Percentiles rank a stretch among this genome's conserved stretches.
Conservation (phyloP, 2,888 invertebrate species). For the Agrochola macilenta region DNA sequence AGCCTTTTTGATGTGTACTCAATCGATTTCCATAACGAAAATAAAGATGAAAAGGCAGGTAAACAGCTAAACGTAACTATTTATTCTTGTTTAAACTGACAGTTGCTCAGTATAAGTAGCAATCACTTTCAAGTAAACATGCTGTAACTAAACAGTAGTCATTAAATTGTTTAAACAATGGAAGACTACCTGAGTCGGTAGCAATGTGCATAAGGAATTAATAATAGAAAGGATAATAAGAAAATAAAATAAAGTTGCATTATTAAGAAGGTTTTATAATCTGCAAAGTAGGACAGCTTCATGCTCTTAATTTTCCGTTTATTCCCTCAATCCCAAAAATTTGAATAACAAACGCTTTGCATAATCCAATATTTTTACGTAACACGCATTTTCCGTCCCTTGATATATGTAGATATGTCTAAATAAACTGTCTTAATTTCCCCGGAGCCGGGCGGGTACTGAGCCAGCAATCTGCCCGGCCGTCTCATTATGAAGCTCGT, state of each 20-base stretch:
- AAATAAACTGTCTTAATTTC: slow-evolving; percentile 84
- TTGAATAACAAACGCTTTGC: slow-evolving; percentile 59
- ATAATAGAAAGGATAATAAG: not conserved
- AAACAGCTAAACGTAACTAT: not conserved
- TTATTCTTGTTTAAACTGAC: slow-evolving; percentile 5
- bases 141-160: not conserved
- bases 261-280: slow-evolving; percentile 33
- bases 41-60: slow-evolving; percentile 15
- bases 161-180: slow-evolving; percentile 1
- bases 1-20: not conserved
- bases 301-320: slow-evolving; percentile 42
- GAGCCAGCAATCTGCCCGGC: slow-evolving; percentile 76
- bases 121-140: slow-evolving; percentile 20
- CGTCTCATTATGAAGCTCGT: slow-evolving; percentile 78
- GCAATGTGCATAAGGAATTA: not conserved
- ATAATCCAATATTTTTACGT: slow-evolving; percentile 65
- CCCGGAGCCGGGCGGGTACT: slow-evolving; percentile 76
- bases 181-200: not conserved
- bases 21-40: slow-evolving; percentile 11
- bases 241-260: not conserved
- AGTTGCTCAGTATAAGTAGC: not conserved
- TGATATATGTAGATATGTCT: slow-evolving; percentile 73
- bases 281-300: slow-evolving; percentile 26
- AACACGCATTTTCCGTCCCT: slow-evolving; percentile 65
- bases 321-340: slow-evolving; percentile 40